These are phyloP conservation scores for Tetramorium alpestre DNA, from an alignment of 1,140 invertebrate genomes.

Conservation along the genomic window DNA sequence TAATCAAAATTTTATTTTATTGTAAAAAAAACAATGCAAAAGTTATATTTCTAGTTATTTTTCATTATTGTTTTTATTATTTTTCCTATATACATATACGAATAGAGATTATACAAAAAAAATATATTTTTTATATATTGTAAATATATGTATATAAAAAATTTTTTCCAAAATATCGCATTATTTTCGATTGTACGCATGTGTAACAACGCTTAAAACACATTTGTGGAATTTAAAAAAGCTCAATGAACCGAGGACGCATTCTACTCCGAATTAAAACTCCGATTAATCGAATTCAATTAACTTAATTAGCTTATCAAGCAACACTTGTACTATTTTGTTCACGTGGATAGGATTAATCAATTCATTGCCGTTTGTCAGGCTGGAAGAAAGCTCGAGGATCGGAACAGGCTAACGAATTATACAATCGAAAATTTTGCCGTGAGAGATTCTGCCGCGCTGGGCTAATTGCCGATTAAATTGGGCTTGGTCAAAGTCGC, in stretches of 20 bases:
- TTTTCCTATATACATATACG: too few species aligned
- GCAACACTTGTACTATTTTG: neutral
- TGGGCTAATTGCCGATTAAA: conserved; percentile 5
- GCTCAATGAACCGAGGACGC: neutral
- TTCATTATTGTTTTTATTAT: too few species aligned
- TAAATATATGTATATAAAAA: too few species aligned
- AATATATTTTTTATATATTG: too few species aligned
- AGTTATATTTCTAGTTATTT: too few species aligned
- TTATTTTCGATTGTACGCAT: neutral
- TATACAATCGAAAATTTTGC: neutral
- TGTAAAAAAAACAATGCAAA: too few species aligned
- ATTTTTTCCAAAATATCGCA: too few species aligned
- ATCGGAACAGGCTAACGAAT: neutral
- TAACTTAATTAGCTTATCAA: neutral
- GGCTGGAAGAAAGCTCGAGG: neutral
- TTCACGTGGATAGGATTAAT: neutral
- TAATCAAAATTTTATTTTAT: too few species aligned
- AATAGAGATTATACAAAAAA: too few species aligned
- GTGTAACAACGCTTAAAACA: neutral
- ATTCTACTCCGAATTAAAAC: neutral
- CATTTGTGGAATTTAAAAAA: neutral
- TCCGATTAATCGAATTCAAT: neutral
- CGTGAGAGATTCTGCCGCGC: neutral
- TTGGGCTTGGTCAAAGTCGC: conserved; percentile 9
- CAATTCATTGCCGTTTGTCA: neutral